Evolutionary conservation across 2,797 vertebrate species (phyloP).

Genomic region (Onychomys arenicola): DNA sequence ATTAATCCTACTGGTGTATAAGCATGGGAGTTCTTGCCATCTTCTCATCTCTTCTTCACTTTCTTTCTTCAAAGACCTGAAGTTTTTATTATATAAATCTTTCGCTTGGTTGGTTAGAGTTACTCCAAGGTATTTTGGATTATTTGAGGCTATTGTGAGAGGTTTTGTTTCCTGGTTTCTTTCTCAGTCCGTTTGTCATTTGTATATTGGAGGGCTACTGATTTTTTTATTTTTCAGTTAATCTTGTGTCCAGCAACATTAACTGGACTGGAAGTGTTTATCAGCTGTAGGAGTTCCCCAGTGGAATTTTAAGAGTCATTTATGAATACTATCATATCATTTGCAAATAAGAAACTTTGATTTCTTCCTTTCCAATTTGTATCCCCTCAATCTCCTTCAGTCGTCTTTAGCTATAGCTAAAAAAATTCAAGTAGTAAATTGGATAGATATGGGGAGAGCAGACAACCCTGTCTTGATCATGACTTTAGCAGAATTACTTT

Average conservation of each 20-base stretch:
- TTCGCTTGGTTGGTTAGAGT: no score
- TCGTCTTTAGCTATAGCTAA: background rate
- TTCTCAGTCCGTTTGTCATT: background rate
- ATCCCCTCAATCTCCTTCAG: background rate
- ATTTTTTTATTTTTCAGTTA: background rate
- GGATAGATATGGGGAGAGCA: background rate
- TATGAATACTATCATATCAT: background rate
- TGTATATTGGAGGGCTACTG: background rate
- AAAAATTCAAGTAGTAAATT: background rate
- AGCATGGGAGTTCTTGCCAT: no score
- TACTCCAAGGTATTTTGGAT: no score
- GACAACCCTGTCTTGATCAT: background rate
- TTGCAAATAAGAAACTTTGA: background rate
- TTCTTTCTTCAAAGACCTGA: background rate
- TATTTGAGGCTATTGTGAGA: no score
- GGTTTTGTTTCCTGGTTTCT: background rate
- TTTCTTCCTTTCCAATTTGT: background rate
- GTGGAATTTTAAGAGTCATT: background rate
- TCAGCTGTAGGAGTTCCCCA: background rate
- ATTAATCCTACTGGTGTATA: no score
- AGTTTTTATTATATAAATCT: background rate
- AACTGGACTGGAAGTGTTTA: background rate
- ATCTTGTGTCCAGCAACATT: background rate
- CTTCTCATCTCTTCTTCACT: no score
- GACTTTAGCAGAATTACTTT: background rate